Conservation (phyloP, 2,888 invertebrate species). For the Salticus scenicus region DNA sequence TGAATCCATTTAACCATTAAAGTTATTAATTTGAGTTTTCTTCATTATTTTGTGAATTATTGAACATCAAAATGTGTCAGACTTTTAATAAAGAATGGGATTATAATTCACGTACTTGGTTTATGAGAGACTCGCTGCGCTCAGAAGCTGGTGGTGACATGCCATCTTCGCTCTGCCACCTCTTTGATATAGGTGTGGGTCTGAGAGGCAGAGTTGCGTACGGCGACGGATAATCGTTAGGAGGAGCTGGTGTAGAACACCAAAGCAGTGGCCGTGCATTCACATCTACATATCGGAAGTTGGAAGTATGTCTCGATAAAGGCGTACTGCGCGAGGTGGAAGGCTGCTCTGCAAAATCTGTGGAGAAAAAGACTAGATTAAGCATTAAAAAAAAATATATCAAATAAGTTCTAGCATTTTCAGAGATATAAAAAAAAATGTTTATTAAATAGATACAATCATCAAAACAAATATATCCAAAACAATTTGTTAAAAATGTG, state of each 20-base stretch:
- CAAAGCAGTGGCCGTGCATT: conserved; percentile 55
- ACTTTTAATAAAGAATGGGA: too few species aligned
- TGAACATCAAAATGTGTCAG: too few species aligned
- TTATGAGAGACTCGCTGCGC: conserved; percentile 54
- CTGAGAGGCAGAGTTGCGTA: conserved; percentile 55
- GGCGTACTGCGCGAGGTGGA: conserved; percentile 51
- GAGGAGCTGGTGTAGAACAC: conserved; percentile 62
- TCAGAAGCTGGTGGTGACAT: conserved; percentile 48
- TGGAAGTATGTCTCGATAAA: conserved; percentile 42
- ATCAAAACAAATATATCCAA: too few species aligned
- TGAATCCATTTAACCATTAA: too few species aligned
- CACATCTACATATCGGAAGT: conserved; percentile 56
- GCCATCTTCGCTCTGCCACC: conserved; percentile 60
- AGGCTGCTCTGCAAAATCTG: conserved; percentile 49
- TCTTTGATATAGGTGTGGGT: conserved; percentile 38
- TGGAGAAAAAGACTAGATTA: not conserved
- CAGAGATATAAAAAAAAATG: too few species aligned
- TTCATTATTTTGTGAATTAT: too few species aligned
- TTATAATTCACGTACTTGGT: conserved; percentile 48
- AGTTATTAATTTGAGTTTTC: too few species aligned
- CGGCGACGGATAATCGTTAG: conserved; percentile 61
- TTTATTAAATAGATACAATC: too few species aligned
- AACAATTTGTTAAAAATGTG: too few species aligned
- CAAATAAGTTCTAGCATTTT: too few species aligned
- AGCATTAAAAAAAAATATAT: too few species aligned